Evolutionary conservation across 2,797 vertebrate species (phyloP), one percentile per base, ranked within the genome.

Genomic region (Telmatherina bonti): DNA sequence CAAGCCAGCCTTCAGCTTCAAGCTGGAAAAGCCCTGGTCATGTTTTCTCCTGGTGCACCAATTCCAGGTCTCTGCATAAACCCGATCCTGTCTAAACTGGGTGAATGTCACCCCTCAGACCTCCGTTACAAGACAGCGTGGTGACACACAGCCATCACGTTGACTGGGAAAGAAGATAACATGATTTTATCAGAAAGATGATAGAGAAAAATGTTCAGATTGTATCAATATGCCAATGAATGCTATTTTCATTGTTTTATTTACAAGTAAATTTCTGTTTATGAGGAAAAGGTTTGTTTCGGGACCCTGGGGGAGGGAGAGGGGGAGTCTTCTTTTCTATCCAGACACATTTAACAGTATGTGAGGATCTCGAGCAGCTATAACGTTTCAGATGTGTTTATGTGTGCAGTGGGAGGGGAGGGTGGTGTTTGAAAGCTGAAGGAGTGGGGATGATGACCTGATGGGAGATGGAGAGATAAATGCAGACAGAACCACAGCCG

Each of bases 91-190:
- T 0, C 38, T 35, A 16, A 52, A 49, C 43, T 4, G 20, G 38
- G 64, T 63, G 12, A 59, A 35, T 24, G 7, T 7, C 4, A n/a
- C 41, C 2, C 30, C 12, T 26, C n/a, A 54, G 29, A 72, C 67
- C 69, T 74, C 58, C 70, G 33, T 35, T 62, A 41, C 2, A 64
- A 62, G 77, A 77, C 77, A 69, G 53, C 70, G 69, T 45, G 22
- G 45, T 81, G 84, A 62, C 72, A 64, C 49, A 61, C 1, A 70
- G 35, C 64, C n/a, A n/a, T 29, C 31, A 65, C 66, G 72, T 57
- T 95, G 95, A 94, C 95, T 95, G 95, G 84, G 89, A 89, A 80
- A 92, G 57, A 62, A 95, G 96, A 96, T 97, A 96, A 96, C 92
- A 88, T 85, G 91, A 93, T 94, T 93, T 92, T 96, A 97, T 97